Base-by-base conservation (phyloP, 1,140 invertebrate species). In the Marisa cornuarietis region DNA sequence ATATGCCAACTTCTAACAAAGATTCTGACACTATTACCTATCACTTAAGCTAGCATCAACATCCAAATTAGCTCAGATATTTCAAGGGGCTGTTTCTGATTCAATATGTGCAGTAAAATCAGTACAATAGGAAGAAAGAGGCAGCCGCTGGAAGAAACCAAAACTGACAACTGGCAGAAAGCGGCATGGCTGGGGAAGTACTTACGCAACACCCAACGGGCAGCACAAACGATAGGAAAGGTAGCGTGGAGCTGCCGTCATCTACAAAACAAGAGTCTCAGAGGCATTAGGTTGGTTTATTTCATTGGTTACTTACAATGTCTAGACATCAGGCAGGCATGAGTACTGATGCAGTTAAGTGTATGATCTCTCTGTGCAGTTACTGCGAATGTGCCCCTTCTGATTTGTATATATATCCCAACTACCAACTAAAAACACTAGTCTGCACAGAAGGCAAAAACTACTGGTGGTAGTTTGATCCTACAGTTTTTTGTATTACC, bases 231-330 rank as follows among this genome's bases (percentile, higher is more conserved):
- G 68, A 63, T 52, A 68, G 54, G 42, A 51, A 51, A 24, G 65
- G 63, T 22, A 42, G 65, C 63, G 62, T 63, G 51, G 76, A 77
- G 51, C 76, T 66, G 76, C 76, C 76, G 65, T 26, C 65, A 52
- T 77, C 76, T 77, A 77, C 63, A 77, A 77, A 77, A 77, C 68
- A 68, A 77, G 63, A 77, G 63, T 77, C 76, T 77, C 76, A 77
- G 22, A 77, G 61, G 76, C 65, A 77, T 77, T 77, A 77, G 76
- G 76, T 77, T 77, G 76, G 76, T 65, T 77, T 62, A 63, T 77
- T 77, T 26, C 31, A 20, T 63, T 3, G 7, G 6, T 11, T 18
- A 24, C 14, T 68, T 13, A n/a, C 65, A 68, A 58, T 58, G 54
- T 58, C 54, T 11, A 58, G 54, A 18, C 54, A 58, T 58, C 54